These are phyloP conservation scores for Ferdinandea cuprea DNA, from an alignment of 2,888 invertebrate species.

Conservation along the genomic window DNA sequence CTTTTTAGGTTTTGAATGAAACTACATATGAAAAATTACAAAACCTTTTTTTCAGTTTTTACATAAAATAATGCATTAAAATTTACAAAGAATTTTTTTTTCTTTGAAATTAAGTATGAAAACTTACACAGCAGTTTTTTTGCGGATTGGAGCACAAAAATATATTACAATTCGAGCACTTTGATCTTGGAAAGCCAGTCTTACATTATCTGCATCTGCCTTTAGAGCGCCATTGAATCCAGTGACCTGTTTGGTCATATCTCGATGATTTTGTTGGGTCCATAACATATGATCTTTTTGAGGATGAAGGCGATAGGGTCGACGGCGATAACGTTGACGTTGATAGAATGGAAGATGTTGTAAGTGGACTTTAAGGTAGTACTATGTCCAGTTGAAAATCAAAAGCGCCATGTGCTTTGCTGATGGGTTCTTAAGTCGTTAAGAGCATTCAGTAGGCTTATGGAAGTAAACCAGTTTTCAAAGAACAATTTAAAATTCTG, in stretches of 20 bases:
- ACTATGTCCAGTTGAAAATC: background rate
- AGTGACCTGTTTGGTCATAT: slow-evolving; percentile 25
- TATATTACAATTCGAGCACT: slow-evolving; percentile 13
- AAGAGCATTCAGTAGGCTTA: background rate
- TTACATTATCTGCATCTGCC: slow-evolving; percentile 22
- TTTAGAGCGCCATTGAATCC: slow-evolving; percentile 22
- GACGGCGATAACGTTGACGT: slow-evolving; percentile 9
- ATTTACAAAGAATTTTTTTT: background rate
- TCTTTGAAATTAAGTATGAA: background rate
- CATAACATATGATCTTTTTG: slow-evolving; percentile 13
- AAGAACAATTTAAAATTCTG: background rate
- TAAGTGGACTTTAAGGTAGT: background rate
- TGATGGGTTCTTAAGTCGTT: slow-evolving; percentile 4
- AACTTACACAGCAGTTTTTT: too few species aligned
- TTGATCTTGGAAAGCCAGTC: slow-evolving; percentile 11
- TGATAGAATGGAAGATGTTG: background rate
- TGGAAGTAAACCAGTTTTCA: background rate
- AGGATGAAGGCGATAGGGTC: slow-evolving; percentile 2
- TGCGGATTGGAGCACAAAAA: slow-evolving; percentile 4
- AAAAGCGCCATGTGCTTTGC: slow-evolving; percentile 8
- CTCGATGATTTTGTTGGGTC: slow-evolving; percentile 2
- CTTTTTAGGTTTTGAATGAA: background rate
- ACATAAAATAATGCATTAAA: background rate
- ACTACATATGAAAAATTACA: background rate
- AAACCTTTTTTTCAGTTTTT: background rate